Evolutionary conservation across 2,797 vertebrate genomes (phyloP), one percentile per base, ranked within the genome.

Genomic region (Hypotaenidia philippensis): DNA sequence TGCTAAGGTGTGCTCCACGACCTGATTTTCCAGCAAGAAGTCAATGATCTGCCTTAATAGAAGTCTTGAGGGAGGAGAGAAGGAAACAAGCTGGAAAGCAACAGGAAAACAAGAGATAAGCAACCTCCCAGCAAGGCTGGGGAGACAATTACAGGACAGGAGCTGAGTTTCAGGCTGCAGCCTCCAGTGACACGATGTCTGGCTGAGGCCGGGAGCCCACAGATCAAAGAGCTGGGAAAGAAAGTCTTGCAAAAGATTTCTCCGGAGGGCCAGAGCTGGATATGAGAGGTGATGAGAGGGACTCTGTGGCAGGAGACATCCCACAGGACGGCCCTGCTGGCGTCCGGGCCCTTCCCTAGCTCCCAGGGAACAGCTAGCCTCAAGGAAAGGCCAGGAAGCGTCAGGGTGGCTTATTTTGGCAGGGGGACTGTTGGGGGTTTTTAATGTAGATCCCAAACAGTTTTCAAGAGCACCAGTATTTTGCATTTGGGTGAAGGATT

Each of bases 351-450:
- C 56, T 93, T 32, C 84, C 44, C 83, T 36, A 7, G 25, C n/a
- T 90, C 32, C 26, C 80, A 71, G 72, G 76, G 80, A 70, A 22
- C 6, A 7, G 45, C 15, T 4, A 31, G 6, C 49, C 64, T 36
- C 27, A 13, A 52, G 32, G 21, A 10, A 52, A 74, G 29, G 10
- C 36, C 60, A 45, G 60, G 56, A 45, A 40, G 36, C 50, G 26
- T 6, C 22, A 3, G 36, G 26, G 5, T 44, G 40, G 27, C 8
- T 20, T 20, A 10, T 13, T 3, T 0, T 6, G 5, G 5, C 15
- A 4, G 6, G 4, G 6, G 3, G 1, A 19, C 21, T 45, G 45
- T 45, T 45, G 45, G 45, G 45, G 45, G 44, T 41, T 45, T 45
- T 45, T 21, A 45, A 45, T 45, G 44, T 45, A 45, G 44, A 45